phyloP scores from a whole-genome alignment of 1,140 invertebrate species.

The Parasteatoda tepidariorum region DNA sequence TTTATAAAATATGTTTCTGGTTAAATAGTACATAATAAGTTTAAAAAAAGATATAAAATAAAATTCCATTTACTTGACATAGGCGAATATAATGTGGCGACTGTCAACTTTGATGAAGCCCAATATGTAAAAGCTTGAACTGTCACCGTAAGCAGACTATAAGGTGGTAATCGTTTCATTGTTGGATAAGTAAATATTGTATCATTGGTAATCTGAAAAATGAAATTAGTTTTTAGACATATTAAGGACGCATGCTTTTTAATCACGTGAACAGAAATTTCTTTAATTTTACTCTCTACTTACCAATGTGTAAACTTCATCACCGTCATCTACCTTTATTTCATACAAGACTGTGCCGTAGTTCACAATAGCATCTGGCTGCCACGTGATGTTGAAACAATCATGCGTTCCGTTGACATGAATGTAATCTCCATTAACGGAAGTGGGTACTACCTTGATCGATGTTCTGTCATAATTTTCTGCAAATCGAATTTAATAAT shows the following conservation, averaged over 20 bases:
- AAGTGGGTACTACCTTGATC: conserved; percentile 76
- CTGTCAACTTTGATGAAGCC: conserved; percentile 77
- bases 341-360: conserved; percentile 87
- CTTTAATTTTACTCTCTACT: too few relatives aligned
- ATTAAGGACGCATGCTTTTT: neutral
- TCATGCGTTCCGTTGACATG: conserved; percentile 78
- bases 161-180: conserved; percentile 74
- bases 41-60: too few relatives aligned
- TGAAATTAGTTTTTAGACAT: conserved; percentile 24
- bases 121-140: conserved; percentile 86
- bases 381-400: conserved; percentile 84
- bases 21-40: too few relatives aligned
- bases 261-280: neutral
- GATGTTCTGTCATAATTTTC: neutral
- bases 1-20: too few relatives aligned
- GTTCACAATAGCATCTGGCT: conserved; percentile 78
- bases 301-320: conserved; percentile 66
- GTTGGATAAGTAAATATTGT: conserved; percentile 69
- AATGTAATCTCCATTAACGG: conserved; percentile 75
- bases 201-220: conserved; percentile 60
- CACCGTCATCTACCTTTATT: conserved; percentile 74
- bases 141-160: conserved; percentile 76
- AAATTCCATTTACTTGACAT: conserved; percentile 65
- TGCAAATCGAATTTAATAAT: neutral
- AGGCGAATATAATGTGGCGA: conserved; percentile 65